Percentiles rank a stretch among this genome's conserved stretches.
Evolutionary conservation across 2,797 vertebrate species (phyloP).

Genomic region (Anguilla pacifica): DNA sequence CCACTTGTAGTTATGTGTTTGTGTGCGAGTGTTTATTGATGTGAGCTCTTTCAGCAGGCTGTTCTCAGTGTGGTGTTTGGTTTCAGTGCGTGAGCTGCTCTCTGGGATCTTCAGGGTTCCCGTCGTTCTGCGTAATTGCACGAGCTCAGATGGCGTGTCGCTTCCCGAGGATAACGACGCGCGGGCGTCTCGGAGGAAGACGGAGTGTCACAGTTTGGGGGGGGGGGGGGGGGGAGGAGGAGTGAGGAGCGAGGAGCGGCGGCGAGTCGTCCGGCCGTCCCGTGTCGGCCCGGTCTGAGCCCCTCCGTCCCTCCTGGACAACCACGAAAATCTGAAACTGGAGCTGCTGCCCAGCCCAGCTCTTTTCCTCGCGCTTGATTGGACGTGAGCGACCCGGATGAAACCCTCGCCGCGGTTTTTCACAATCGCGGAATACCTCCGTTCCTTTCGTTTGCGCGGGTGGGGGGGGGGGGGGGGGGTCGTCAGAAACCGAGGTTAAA

Average conservation of each 20-base stretch:
- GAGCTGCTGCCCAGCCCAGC: constrained; percentile 62
- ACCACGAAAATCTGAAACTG: constrained; percentile 50
- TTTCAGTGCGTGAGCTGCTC: background rate
- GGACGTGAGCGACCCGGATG: constrained; percentile 67
- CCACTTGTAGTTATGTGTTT: background rate
- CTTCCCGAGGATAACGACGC: background rate
- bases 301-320: constrained; percentile 27
- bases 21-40: background rate
- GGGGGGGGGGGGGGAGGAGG: background rate
- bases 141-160: background rate
- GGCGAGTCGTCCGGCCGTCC: background rate
- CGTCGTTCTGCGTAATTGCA: background rate
- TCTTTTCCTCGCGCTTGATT: constrained; percentile 72
- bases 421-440: constrained; percentile 22
- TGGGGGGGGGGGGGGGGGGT: background rate
- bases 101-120: background rate
- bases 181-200: background rate
- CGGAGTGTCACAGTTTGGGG: background rate
- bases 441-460: background rate
- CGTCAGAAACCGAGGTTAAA: background rate
- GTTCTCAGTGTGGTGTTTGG: constrained; percentile 12
- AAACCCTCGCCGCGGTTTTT: constrained; percentile 44
- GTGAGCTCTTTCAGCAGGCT: background rate
- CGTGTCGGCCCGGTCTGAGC: background rate
- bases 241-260: background rate